Evolutionary conservation across 2,797 vertebrate genomes (phyloP).

Genomic region (Anableps anableps): DNA sequence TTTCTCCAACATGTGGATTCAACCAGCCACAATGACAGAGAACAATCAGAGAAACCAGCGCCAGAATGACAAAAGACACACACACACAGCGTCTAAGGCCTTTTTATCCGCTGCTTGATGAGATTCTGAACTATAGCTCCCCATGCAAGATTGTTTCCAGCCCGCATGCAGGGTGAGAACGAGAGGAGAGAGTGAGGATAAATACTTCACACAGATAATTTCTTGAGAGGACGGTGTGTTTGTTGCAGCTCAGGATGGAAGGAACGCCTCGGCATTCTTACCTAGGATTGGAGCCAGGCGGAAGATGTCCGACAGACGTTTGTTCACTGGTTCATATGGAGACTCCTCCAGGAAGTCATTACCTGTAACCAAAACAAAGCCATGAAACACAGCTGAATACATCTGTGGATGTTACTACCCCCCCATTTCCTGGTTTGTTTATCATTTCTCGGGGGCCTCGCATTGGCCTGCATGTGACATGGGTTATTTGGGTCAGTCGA

Average conservation of each 20-base stretch:
- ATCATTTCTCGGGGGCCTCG: constrained; percentile 15
- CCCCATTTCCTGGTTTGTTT: constrained; percentile 42
- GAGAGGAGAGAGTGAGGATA: constrained; percentile 39
- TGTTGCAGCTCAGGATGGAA: constrained; percentile 13
- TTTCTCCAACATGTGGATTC: constrained; percentile 55
- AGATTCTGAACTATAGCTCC: constrained; percentile 76
- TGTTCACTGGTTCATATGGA: constrained; percentile 95
- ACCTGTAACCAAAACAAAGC: constrained; percentile 75
- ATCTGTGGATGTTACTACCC: too few species aligned
- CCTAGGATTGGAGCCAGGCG: constrained; percentile 95
- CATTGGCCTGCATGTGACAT: constrained; percentile 55
- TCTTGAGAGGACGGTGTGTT: constrained; percentile 49
- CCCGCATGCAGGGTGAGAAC: constrained; percentile 66
- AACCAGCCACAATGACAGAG: constrained; percentile 13
- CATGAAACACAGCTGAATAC: not conserved
- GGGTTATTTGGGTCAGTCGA: constrained; percentile 76
- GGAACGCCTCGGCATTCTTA: constrained; percentile 76
- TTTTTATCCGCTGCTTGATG: constrained; percentile 30
- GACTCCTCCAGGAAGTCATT: constrained; percentile 97
- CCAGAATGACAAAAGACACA: not conserved
- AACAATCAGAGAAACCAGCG: constrained; percentile 7
- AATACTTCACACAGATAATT: constrained; percentile 54
- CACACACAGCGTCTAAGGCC: constrained; percentile 9
- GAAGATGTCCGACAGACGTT: constrained; percentile 95
- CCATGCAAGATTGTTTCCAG: constrained; percentile 67